A percentile compares a stretch with the other conserved stretches of the same genome.
Evolutionary conservation across 2,888 invertebrate species (phyloP).

Genomic region (Apocheima hispidaria): DNA sequence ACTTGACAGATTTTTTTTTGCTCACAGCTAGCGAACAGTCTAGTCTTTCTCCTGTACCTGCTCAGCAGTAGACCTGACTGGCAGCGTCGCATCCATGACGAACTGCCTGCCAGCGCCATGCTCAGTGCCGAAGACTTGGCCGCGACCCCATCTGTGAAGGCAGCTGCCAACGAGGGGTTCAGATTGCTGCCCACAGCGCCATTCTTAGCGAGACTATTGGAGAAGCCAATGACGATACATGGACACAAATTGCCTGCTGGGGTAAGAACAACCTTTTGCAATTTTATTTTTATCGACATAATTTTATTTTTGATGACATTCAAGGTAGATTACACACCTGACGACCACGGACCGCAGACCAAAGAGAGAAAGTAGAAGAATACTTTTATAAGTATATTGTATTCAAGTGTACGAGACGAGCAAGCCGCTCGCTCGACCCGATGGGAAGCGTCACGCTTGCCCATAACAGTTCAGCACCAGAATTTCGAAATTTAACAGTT

Average conservation of each 20-base stretch:
- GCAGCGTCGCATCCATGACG: slow-evolving; percentile 88
- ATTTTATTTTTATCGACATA: no score
- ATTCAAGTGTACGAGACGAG: no score
- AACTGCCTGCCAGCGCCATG: slow-evolving; percentile 86
- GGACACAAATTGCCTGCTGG: slow-evolving; percentile 90
- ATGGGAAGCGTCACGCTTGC: no score
- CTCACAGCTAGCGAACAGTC: slow-evolving; percentile 90
- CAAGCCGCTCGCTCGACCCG: no score
- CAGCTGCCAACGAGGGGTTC: slow-evolving; percentile 92
- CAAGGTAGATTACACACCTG: no score
- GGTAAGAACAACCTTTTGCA: slow-evolving; percentile 67
- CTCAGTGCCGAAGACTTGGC: slow-evolving; percentile 86
- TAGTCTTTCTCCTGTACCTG: slow-evolving; percentile 91
- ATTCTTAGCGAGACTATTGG: slow-evolving; percentile 91
- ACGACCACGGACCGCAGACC: no score
- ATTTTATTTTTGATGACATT: no score
- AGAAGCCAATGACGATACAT: slow-evolving; percentile 89
- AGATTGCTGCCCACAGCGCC: slow-evolving; percentile 92
- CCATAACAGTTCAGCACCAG: no score
- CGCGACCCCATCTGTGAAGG: slow-evolving; percentile 90
- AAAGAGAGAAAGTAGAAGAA: no score
- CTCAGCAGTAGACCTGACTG: slow-evolving; percentile 89
- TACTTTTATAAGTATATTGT: no score
- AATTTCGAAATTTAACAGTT: no score
- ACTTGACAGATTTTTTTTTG: slow-evolving; percentile 23